Evolutionary conservation across 1,140 invertebrate genomes (phyloP).

Genomic region (Epicauta chinensis): DNA sequence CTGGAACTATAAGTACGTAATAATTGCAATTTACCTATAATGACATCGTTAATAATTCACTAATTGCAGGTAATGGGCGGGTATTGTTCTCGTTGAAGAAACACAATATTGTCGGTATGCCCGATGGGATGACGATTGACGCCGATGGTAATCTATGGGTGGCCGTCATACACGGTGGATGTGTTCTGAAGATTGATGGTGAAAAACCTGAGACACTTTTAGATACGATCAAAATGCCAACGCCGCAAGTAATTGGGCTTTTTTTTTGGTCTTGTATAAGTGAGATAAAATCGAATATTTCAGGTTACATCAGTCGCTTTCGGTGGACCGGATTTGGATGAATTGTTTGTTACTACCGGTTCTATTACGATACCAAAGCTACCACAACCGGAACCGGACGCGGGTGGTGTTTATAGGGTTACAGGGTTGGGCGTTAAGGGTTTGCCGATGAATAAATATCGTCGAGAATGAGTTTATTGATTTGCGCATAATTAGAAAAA

Average conservation of each 20-base stretch:
- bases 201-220: constrained; percentile 31
- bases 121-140: constrained; percentile 67
- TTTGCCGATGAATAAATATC: no score
- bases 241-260: constrained; percentile 20
- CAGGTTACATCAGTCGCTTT: constrained; percentile 70
- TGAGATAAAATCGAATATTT: not conserved
- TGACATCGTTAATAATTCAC: not conserved
- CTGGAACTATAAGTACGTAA: no score
- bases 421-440: no score
- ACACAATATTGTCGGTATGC: constrained; percentile 38
- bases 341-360: constrained; percentile 69
- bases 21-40: not conserved
- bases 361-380: constrained; percentile 23
- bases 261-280: no score
- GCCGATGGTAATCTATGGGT: constrained; percentile 57
- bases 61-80: constrained; percentile 24
- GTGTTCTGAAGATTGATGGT: constrained; percentile 33
- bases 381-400: constrained; percentile 23
- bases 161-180: constrained; percentile 45
- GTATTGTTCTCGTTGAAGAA: constrained; percentile 24
- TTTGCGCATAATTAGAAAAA: no score
- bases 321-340: constrained; percentile 67
- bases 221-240: constrained; percentile 26
- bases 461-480: no score
- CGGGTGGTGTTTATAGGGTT: constrained; percentile 15